phyloP scores from a whole-genome alignment of 2,113 vertebrate genomes.

The Osmerus eperlanus region DNA sequence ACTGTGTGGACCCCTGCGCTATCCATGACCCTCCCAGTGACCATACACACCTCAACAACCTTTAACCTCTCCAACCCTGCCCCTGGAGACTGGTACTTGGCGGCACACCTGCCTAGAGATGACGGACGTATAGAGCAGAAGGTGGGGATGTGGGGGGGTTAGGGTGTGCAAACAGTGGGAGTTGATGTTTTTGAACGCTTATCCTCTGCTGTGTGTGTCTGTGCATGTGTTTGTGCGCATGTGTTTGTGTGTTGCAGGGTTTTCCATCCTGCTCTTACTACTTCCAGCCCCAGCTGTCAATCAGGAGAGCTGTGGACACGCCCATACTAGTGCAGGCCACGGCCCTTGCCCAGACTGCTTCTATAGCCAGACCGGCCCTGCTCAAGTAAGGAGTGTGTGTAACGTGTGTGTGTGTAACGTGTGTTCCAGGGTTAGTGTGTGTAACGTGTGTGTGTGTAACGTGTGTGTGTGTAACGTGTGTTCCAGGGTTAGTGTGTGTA shows the following conservation, averaged over 20 bases:
- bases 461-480: conserved; percentile 1
- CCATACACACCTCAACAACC: conserved; percentile 57
- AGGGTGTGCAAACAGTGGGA: too few species aligned
- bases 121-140: conserved; percentile 90
- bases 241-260: conserved; percentile 69
- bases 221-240: neutral
- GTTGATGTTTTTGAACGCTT: too few species aligned
- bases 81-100: conserved; percentile 88
- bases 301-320: conserved; percentile 76
- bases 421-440: too few species aligned
- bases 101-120: conserved; percentile 86
- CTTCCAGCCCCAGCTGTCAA: conserved; percentile 90
- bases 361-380: conserved; percentile 54
- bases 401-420: neutral
- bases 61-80: conserved; percentile 83
- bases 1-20: conserved; percentile 70
- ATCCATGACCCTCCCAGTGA: conserved; percentile 69
- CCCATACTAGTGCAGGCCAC: conserved; percentile 74
- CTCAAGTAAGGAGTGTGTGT: conserved; percentile 78
- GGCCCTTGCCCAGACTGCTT: conserved; percentile 62
- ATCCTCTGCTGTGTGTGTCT: neutral
- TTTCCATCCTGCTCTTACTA: conserved; percentile 84
- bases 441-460: neutral
- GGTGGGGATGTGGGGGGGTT: conserved; percentile 64
- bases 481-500: neutral